Conservation (phyloP, 2,797 vertebrate species). For the Danio kyathit region DNA sequence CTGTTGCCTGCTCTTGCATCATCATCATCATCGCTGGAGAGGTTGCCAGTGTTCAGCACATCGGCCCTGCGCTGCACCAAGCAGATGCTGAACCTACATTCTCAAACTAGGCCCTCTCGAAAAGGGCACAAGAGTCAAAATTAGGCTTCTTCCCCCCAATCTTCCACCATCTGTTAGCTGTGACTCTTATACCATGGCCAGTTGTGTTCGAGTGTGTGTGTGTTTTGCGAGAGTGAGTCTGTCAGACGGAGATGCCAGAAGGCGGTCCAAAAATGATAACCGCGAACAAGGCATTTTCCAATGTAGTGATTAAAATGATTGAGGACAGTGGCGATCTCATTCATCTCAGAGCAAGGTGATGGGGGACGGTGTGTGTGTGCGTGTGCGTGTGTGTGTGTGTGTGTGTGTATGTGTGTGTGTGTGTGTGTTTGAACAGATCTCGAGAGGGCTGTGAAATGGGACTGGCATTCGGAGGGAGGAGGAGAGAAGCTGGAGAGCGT, state of each 20-base stretch:
- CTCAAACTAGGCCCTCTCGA: slow-evolving; percentile 44
- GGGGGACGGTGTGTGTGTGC: slow-evolving; percentile 65
- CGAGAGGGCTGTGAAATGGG: slow-evolving; percentile 77
- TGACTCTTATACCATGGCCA: slow-evolving; percentile 41
- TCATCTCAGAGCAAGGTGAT: slow-evolving; percentile 82
- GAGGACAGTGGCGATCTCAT: slow-evolving; percentile 77
- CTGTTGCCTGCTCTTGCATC: slow-evolving; percentile 62
- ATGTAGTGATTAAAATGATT: slow-evolving; percentile 83
- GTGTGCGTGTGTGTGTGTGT: too few relatives aligned
- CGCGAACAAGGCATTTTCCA: slow-evolving; percentile 75
- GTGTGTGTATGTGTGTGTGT: slow-evolving; percentile 43
- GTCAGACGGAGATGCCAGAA: slow-evolving; percentile 68
- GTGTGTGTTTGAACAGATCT: slow-evolving; percentile 64
- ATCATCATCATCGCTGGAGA: slow-evolving; percentile 53
- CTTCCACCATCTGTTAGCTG: slow-evolving; percentile 57
- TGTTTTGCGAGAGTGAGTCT: slow-evolving; percentile 57
- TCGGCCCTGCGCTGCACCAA: slow-evolving; percentile 41
- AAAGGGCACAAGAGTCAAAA: slow-evolving; percentile 56
- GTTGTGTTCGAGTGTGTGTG: slow-evolving; percentile 40
- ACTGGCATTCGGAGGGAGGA: slow-evolving; percentile 65
- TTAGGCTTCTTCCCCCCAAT: slow-evolving; percentile 49
- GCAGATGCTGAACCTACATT: slow-evolving; percentile 55
- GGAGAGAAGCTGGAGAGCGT: slow-evolving; percentile 58
- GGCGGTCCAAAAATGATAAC: slow-evolving; percentile 70
- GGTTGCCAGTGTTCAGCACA: slow-evolving; percentile 33